A percentile compares a stretch with the other conserved stretches of the same genome.
These are phyloP conservation scores for Gortyna flavago DNA, from an alignment of 2,888 invertebrate species.

Conservation along the genomic window DNA sequence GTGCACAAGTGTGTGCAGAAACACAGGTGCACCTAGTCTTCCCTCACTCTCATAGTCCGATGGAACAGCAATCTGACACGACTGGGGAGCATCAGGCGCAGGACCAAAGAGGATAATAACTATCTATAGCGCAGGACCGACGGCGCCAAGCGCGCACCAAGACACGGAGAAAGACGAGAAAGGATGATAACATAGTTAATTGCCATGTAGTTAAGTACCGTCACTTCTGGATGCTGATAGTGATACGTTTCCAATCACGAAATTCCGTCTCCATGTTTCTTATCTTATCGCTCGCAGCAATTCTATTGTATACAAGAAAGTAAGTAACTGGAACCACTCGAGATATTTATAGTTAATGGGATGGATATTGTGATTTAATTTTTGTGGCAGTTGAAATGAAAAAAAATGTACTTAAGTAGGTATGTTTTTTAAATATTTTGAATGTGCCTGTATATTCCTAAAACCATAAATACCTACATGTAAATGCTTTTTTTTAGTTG, in stretches of 20 bases:
- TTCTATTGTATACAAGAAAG: slow-evolving; percentile 9
- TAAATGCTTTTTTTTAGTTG: not conserved
- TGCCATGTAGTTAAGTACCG: not conserved
- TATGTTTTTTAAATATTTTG: not conserved
- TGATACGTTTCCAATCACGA: not conserved
- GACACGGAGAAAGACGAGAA: not conserved
- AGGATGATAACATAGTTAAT: too few relatives aligned
- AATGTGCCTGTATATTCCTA: not conserved
- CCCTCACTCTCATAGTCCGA: not conserved
- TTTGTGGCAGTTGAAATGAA: not conserved
- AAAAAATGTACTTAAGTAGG: not conserved
- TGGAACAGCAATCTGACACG: not conserved
- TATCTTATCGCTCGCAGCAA: slow-evolving; percentile 19
- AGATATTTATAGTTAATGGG: not conserved
- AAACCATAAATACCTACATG: not conserved
- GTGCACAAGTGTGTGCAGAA: not conserved
- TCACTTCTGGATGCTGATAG: not conserved
- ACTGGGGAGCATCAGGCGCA: not conserved
- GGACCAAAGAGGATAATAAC: too few relatives aligned
- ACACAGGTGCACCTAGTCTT: not conserved
- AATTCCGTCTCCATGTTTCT: slow-evolving; percentile 8
- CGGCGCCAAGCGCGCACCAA: too few relatives aligned
- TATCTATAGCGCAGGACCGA: too few relatives aligned
- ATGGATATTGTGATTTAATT: not conserved
- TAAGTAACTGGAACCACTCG: slow-evolving; percentile 2